These are phyloP conservation scores for Phalacrocorax brasilianus DNA, from an alignment of 2,113 vertebrate genomes.

Conservation along the genomic window DNA sequence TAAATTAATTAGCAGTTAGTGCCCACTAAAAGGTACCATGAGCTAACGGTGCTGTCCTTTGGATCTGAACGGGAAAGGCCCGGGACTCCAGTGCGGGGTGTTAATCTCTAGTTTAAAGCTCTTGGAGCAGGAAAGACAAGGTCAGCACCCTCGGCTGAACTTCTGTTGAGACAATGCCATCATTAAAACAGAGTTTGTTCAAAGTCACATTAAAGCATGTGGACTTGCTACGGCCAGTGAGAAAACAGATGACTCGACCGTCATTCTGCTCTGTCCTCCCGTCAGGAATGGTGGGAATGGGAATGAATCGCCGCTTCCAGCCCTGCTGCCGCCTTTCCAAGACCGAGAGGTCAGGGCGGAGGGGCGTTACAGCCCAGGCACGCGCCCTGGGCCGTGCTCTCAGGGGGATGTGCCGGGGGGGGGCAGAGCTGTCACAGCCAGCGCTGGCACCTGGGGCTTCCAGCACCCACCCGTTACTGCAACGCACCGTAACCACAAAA, in stretches of 20 bases:
- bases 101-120: background rate
- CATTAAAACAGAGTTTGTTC: background rate
- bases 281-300: background rate
- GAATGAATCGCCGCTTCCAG: background rate
- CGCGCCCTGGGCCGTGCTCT: rapidly evolving
- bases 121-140: conserved; percentile 36
- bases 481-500: too few species aligned
- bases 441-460: background rate
- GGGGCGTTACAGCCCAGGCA: background rate
- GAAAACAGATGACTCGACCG: background rate
- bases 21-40: background rate
- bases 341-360: background rate
- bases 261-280: background rate
- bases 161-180: background rate
- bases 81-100: rapidly evolving
- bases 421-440: background rate
- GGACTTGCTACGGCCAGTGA: background rate
- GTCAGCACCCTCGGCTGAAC: background rate
- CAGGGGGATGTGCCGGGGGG: rapidly evolving
- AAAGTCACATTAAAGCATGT: background rate
- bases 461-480: background rate
- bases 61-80: background rate
- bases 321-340: background rate
- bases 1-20: background rate
- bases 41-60: background rate